Conservation (phyloP, 2,113 vertebrate genomes). For the Brachypteracias leptosomus region DNA sequence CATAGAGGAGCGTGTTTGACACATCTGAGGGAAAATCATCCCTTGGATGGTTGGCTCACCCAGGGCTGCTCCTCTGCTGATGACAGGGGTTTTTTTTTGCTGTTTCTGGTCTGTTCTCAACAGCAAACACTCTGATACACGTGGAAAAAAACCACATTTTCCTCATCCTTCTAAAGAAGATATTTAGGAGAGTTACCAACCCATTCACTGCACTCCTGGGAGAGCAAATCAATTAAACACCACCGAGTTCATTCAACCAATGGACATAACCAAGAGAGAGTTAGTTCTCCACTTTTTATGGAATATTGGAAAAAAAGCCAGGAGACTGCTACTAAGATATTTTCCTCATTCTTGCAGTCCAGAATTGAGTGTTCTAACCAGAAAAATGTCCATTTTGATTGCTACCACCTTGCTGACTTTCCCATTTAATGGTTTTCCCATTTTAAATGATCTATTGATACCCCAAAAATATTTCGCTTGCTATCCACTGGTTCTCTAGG, state of each 20-base stretch:
- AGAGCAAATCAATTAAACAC: background rate
- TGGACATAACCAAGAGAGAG: background rate
- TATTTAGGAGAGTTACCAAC: background rate
- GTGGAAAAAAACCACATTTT: background rate
- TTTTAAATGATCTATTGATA: background rate
- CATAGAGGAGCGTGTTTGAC: background rate
- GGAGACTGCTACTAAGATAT: accelerated
- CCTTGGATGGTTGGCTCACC: background rate
- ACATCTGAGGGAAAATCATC: constrained; percentile 34
- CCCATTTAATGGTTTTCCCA: too few relatives aligned
- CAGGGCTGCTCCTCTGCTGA: background rate
- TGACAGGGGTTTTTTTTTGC: background rate
- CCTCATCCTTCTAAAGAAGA: too few relatives aligned
- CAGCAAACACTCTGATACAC: background rate
- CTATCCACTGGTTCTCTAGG: background rate
- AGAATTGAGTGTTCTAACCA: background rate
- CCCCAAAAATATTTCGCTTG: accelerated
- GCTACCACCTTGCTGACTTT: background rate
- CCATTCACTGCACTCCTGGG: background rate
- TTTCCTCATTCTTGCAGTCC: background rate
- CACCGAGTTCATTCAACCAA: background rate
- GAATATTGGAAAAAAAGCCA: background rate
- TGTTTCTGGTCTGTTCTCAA: background rate
- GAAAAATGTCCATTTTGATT: background rate
- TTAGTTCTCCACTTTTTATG: background rate